Evolutionary conservation across 2,888 invertebrate genomes (phyloP).

Genomic region (Tipula confusa): DNA sequence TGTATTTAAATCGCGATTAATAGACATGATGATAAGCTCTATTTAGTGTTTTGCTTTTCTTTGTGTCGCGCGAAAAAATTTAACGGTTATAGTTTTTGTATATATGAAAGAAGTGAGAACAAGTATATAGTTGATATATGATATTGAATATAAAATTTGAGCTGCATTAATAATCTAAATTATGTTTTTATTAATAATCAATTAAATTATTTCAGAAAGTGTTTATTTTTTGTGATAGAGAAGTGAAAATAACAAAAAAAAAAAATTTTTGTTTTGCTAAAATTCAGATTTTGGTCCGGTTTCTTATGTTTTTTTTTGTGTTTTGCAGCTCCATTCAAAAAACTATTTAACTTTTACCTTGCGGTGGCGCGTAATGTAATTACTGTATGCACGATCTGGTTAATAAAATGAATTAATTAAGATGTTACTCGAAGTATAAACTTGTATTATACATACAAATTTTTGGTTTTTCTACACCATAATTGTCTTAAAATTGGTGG

Average conservation of each 20-base stretch:
- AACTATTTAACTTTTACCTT: not conserved
- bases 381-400: not conserved
- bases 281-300: slow-evolving; percentile 20
- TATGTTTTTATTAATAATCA: not conserved
- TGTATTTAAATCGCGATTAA: not conserved
- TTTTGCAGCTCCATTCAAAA: not conserved
- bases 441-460: not conserved
- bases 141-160: no score
- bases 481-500: not conserved
- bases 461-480: not conserved
- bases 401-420: not conserved
- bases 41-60: not conserved
- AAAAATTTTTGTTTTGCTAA: not conserved
- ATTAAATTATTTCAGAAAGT: slow-evolving; percentile 9
- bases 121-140: not conserved
- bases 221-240: not conserved
- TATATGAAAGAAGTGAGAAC: not conserved
- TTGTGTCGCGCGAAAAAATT: not conserved
- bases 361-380: not conserved
- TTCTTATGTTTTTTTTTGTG: not conserved
- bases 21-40: not conserved
- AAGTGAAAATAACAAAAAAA: not conserved
- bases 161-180: not conserved
- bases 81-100: not conserved
- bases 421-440: not conserved